Base-by-base conservation (phyloP, 1,140 invertebrate genomes). In the Teleopsis dalmanni region DNA sequence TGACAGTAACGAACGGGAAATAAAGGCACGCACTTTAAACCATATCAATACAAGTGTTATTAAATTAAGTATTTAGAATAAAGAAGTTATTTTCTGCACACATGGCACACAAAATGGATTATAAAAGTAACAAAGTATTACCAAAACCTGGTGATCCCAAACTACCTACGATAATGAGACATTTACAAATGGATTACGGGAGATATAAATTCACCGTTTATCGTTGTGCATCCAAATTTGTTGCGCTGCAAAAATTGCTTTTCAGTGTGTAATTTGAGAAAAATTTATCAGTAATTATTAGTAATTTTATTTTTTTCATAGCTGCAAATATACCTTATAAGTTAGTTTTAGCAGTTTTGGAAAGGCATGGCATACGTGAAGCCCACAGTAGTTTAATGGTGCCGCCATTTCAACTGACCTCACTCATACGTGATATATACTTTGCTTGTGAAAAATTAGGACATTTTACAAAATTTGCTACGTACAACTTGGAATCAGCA, bases 181-280 rank as follows among this genome's bases (percentile, higher is more conserved):
- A n/a, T n/a, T n/a, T n/a, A n/a, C n/a, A n/a, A n/a, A n/a, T n/a
- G n/a, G n/a, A n/a, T n/a, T n/a, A n/a, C n/a, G n/a, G n/a, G n/a
- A n/a, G n/a, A n/a, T 67, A 67, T 36, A 70, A 69, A 50, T 70
- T 62, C 40, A 70, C 64, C 0, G 66, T 70, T 4, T 70, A 70
- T 52, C 55, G 66, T 3, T 69, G 66, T 50, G 66, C 66, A 34
- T 54, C 55, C 19, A 70, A 70, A 55, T 57, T 67, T 36, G 37
- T 63, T 3, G 55, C 58, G 7, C 25, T 70, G 14, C 63, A 69
- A 31, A 67, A 65, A 47, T 53, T 59, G 11, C 55, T 70, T 31
- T 60, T 63, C 53, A 70, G 66, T 70, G 48, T 54, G 57, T 60
- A 36, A 1, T 3, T 9, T 29, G 4, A 14, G 13, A n/a, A n/a